These are phyloP conservation scores for Melopsittacus undulatus DNA, from an alignment of 2,797 vertebrate species.

Conservation along the genomic window DNA sequence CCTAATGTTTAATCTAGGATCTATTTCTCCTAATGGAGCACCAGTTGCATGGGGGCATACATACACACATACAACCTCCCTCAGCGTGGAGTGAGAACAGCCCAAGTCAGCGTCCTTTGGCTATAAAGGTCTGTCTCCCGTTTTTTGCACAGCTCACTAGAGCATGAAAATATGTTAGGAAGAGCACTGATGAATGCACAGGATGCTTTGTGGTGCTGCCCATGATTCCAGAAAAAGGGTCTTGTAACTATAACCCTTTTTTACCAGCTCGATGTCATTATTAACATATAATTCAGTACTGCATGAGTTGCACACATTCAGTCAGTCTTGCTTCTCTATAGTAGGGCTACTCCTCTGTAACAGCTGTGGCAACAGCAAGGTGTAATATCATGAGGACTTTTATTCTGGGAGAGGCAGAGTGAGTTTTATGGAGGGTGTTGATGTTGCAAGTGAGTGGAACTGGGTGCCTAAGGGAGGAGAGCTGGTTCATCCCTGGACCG, in stretches of 20 bases:
- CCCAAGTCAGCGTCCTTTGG: not conserved
- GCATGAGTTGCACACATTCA: not conserved
- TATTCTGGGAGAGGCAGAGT: not conserved
- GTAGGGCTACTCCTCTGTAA: not conserved
- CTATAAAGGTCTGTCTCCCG: not conserved
- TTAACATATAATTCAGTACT: not conserved
- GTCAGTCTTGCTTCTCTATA: not conserved
- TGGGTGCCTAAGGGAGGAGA: not conserved
- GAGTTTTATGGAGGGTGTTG: not conserved
- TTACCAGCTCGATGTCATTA: not conserved
- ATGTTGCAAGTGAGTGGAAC: not conserved
- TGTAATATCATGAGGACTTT: not conserved
- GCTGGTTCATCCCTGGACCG: not conserved
- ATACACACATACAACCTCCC: not conserved
- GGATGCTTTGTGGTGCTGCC: not conserved
- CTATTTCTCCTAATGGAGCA: not conserved
- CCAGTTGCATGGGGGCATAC: accelerated
- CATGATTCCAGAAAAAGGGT: not conserved
- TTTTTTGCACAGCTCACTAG: not conserved
- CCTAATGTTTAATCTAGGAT: not conserved
- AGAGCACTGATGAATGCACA: not conserved
- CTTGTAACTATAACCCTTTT: not conserved
- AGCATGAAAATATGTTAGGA: not conserved
- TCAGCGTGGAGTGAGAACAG: accelerated
- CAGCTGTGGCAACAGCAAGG: accelerated